phyloP scores from a whole-genome alignment of 2,113 vertebrate genomes.

The Zosterops hypoxanthus region DNA sequence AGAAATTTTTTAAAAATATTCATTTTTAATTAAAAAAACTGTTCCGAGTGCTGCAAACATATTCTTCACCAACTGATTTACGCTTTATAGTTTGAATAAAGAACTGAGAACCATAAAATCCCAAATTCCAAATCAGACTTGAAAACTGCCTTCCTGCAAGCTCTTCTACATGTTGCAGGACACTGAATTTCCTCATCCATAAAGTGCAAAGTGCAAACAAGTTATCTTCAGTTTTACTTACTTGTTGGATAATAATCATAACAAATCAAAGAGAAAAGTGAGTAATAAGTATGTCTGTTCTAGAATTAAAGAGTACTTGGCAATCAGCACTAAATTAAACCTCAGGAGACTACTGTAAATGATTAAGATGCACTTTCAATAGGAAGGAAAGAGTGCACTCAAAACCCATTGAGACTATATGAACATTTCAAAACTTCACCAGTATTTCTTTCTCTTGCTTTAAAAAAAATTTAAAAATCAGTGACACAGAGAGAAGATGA shows the following conservation, averaged over 20 bases:
- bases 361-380: background rate
- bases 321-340: slow-evolving; percentile 31
- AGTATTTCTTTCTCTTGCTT: background rate
- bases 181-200: background rate
- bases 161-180: background rate
- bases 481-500: background rate
- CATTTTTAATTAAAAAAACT: background rate
- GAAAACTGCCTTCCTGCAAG: background rate
- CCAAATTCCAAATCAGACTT: background rate
- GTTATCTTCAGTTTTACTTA: background rate
- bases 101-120: background rate
- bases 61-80: background rate
- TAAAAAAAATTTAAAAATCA: background rate
- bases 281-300: background rate
- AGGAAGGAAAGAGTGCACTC: background rate
- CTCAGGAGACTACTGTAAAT: background rate
- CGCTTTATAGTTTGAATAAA: background rate
- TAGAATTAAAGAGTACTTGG: slow-evolving; percentile 7
- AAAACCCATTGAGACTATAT: background rate
- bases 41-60: background rate
- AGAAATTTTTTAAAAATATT: background rate
- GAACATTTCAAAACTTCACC: background rate
- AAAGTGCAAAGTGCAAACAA: background rate
- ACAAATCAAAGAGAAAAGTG: slow-evolving; percentile 3
- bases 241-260: background rate